These are phyloP conservation scores for Drosophila multiciliata DNA, from an alignment of 2,888 invertebrate species.

Conservation along the genomic window DNA sequence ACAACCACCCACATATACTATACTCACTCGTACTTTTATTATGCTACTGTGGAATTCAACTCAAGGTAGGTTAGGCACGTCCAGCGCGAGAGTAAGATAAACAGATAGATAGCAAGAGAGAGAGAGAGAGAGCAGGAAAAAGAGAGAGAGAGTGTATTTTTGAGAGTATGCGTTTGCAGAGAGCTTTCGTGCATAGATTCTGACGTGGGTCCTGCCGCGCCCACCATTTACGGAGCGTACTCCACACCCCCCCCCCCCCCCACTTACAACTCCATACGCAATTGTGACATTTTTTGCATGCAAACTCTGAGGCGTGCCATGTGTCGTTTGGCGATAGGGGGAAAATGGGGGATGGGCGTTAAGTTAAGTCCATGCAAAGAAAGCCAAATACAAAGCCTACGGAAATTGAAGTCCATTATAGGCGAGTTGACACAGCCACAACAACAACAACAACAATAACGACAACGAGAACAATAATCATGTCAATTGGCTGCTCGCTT, in stretches of 20 bases:
- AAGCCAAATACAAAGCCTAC: slow-evolving; percentile 48
- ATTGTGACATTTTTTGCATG: slow-evolving; percentile 52
- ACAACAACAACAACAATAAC: slow-evolving; percentile 29
- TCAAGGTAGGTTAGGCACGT: slow-evolving; percentile 82
- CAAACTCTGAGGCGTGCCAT: slow-evolving; percentile 66
- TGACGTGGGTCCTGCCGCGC: slow-evolving; percentile 64
- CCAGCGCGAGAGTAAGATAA: slow-evolving; percentile 25
- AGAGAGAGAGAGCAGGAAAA: slow-evolving; percentile 20
- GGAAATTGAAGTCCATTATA: slow-evolving; percentile 75
- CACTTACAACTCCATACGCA: slow-evolving; percentile 47
- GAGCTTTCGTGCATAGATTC: slow-evolving; percentile 34
- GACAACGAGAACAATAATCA: slow-evolving; percentile 38
- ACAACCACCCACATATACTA: slow-evolving; percentile 11
- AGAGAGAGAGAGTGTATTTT: slow-evolving; percentile 24
- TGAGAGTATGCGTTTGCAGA: slow-evolving; percentile 17
- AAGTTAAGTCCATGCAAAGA: slow-evolving; percentile 51
- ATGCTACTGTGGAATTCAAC: slow-evolving; percentile 73
- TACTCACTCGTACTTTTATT: slow-evolving; percentile 38
- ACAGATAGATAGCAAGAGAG: slow-evolving; percentile 23
- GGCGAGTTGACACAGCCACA: slow-evolving; percentile 50
- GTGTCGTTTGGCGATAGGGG: slow-evolving; percentile 7
- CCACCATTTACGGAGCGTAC: slow-evolving; percentile 55
- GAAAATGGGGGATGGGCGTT: slow-evolving; percentile 8
- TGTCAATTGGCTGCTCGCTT: slow-evolving; percentile 67
- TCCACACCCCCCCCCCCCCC: slow-evolving; percentile 13